Conservation (phyloP, 2,113 vertebrate species). For the Aramus guarauna region DNA sequence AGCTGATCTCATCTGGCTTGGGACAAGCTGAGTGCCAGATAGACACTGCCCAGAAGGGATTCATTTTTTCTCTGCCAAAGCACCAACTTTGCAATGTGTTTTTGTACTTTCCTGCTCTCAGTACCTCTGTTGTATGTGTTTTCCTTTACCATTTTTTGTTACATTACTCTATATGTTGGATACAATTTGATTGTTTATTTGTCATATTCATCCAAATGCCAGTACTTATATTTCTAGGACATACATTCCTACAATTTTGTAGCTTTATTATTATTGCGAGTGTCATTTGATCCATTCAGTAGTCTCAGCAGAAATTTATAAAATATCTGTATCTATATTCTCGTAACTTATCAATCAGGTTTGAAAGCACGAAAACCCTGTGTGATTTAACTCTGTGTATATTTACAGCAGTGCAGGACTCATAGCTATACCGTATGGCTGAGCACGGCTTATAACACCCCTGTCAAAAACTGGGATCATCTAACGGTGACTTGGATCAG, state of each 20-base stretch:
- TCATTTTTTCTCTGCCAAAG: background rate
- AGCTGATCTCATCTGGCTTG: background rate
- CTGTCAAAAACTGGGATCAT: accelerated
- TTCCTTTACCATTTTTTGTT: background rate
- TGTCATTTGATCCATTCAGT: background rate
- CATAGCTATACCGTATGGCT: accelerated
- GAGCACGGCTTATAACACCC: accelerated
- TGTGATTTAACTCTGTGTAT: background rate
- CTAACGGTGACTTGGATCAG: background rate
- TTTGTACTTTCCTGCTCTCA: background rate
- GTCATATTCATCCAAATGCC: background rate
- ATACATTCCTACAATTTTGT: background rate
- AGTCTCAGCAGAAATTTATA: background rate
- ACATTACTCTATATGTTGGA: background rate
- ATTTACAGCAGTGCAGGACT: background rate
- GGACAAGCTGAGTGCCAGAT: background rate
- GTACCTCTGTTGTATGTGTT: background rate
- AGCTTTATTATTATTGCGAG: background rate
- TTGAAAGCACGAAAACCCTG: background rate
- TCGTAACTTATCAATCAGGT: background rate
- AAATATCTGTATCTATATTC: background rate
- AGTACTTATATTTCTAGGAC: background rate
- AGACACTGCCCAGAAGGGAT: background rate
- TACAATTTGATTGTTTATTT: background rate
- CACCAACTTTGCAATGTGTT: background rate